Conservation (phyloP, 2,888 invertebrate genomes). For the Euphydryas editha region DNA sequence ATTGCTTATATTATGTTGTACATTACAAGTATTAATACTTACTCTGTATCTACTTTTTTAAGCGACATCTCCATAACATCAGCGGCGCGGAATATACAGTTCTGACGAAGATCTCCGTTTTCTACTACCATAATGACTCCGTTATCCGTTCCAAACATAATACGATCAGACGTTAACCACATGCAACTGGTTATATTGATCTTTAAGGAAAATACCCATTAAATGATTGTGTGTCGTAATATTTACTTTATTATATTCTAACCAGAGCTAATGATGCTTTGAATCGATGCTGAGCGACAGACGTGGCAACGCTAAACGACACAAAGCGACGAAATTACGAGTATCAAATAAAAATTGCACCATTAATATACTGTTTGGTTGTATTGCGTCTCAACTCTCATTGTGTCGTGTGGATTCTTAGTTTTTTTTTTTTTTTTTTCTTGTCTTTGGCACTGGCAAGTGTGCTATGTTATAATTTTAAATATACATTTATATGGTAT, state of each 20-base stretch:
- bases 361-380: too few relatives aligned
- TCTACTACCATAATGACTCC: conserved; percentile 92
- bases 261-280: background rate
- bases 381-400: too few relatives aligned
- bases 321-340: too few relatives aligned
- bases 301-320: too few relatives aligned
- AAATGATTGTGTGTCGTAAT: background rate
- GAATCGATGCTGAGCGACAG: too few relatives aligned
- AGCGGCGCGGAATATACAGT: conserved; percentile 84
- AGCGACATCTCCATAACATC: conserved; percentile 85
- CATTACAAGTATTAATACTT: conserved; percentile 48
- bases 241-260: too few relatives aligned
- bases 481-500: background rate
- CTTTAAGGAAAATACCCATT: conserved; percentile 52
- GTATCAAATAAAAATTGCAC: too few relatives aligned
- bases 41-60: conserved; percentile 84
- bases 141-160: conserved; percentile 91
- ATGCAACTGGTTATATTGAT: conserved; percentile 89
- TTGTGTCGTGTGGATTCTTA: too few relatives aligned
- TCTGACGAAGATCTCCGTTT: conserved; percentile 91
- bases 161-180: conserved; percentile 92
- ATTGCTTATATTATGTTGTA: too few relatives aligned
- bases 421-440: too few relatives aligned
- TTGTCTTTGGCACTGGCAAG: too few relatives aligned
- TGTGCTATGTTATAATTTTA: too few relatives aligned